Conservation (phyloP, 2,888 invertebrate genomes). For the Deilephila elpenor region DNA sequence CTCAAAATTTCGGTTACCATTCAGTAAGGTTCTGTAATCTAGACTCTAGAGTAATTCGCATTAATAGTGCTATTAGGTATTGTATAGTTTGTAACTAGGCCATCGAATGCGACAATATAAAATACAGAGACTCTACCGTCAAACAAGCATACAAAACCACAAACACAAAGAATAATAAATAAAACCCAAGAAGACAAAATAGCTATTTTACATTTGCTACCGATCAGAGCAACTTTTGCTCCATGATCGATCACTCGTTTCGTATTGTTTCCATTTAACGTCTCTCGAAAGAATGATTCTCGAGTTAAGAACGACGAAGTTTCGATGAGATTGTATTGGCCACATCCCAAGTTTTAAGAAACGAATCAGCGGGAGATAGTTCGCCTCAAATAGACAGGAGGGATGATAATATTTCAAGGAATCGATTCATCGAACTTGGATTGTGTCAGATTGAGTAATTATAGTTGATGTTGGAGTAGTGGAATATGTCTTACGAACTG, state of each 20-base stretch:
- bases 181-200: too few relatives aligned
- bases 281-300: constrained; percentile 46
- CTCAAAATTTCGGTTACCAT: too few relatives aligned
- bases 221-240: constrained; percentile 4
- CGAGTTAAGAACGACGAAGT: constrained; percentile 62
- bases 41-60: too few relatives aligned
- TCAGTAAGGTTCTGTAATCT: too few relatives aligned
- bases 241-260: constrained; percentile 65
- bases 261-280: constrained; percentile 62
- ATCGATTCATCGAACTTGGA: neutral
- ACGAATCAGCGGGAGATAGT: constrained; percentile 42
- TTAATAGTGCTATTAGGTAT: too few relatives aligned
- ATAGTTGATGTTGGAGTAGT: neutral
- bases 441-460: neutral
- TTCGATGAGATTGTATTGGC: constrained; percentile 81
- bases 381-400: constrained; percentile 33
- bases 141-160: too few relatives aligned
- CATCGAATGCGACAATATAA: too few relatives aligned
- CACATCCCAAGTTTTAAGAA: constrained; percentile 64
- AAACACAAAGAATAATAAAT: too few relatives aligned
- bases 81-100: too few relatives aligned
- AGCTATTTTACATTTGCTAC: neutral
- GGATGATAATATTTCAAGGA: constrained; percentile 12
- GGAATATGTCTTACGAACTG: neutral
- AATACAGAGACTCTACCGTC: too few relatives aligned